These are phyloP conservation scores for Tetramorium alpestre DNA, from an alignment of 1,140 invertebrate species.

Conservation along the genomic window DNA sequence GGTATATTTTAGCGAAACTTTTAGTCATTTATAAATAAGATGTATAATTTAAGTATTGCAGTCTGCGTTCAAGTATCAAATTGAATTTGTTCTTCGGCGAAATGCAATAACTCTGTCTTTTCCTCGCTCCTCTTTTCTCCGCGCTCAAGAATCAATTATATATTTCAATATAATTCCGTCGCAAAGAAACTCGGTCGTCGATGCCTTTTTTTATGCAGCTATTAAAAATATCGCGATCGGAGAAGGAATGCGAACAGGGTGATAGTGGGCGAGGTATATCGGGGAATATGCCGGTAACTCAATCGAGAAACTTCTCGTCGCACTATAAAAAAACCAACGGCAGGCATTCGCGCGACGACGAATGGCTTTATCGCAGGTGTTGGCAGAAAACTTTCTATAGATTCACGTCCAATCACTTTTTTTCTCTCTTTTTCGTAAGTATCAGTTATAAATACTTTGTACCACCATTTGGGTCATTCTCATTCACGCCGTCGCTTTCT, in stretches of 20 bases:
- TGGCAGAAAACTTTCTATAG: conserved; percentile 65
- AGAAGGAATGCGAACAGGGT: neutral
- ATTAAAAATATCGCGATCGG: conserved; percentile 34
- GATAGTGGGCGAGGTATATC: neutral
- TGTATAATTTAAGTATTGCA: neutral
- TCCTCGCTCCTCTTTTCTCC: neutral
- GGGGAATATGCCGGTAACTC: conserved; percentile 59
- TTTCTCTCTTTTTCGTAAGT: conserved; percentile 22
- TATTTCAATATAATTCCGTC: conserved; percentile 55
- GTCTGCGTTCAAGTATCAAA: conserved; percentile 20
- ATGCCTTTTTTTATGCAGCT: neutral
- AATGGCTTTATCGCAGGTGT: conserved; percentile 23
- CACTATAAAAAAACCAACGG: conserved; percentile 17
- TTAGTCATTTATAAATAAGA: neutral
- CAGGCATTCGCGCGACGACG: conserved; percentile 34
- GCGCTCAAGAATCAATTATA: conserved; percentile 10
- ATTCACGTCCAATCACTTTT: conserved; percentile 62
- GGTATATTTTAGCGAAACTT: neutral
- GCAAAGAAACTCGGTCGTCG: neutral
- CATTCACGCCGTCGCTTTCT: neutral
- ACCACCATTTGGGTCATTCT: conserved; percentile 25
- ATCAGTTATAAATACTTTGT: conserved; percentile 72
- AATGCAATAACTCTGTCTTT: neutral
- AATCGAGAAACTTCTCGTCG: conserved; percentile 52
- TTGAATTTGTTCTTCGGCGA: conserved; percentile 27